A percentile compares a stretch with the other conserved stretches of the same genome.
These are phyloP conservation scores for Ptilodon capucinus DNA, from an alignment of 2,888 invertebrate species.

Conservation along the genomic window DNA sequence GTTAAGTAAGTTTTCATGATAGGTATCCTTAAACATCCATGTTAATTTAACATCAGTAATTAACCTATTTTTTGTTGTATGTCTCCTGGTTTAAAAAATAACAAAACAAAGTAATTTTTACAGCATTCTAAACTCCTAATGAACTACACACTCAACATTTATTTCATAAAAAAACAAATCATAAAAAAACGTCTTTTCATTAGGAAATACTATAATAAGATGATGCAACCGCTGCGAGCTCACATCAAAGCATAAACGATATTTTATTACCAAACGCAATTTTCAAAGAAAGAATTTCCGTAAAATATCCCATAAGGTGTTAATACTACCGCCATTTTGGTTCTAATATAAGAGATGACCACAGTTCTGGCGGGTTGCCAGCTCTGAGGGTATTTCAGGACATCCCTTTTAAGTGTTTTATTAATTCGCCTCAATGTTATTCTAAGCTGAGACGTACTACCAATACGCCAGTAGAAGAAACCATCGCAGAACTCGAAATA, in stretches of 20 bases:
- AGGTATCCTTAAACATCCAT: no score
- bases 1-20: no score
- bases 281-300: constrained; percentile 7
- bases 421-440: constrained; percentile 74
- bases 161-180: background rate
- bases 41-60: no score
- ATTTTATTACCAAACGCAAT: constrained; percentile 10
- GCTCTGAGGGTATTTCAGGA: constrained; percentile 67
- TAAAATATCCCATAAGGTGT: constrained; percentile 30
- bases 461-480: constrained; percentile 27
- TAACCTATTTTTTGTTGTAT: background rate
- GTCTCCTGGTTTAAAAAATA: background rate
- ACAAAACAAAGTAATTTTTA: background rate
- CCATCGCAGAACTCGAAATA: constrained; percentile 13
- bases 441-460: constrained; percentile 45
- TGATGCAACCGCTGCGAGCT: background rate
- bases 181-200: background rate
- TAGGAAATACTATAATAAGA: background rate
- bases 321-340: constrained; percentile 36
- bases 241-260: constrained; percentile 3
- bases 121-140: background rate
- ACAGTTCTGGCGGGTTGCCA: constrained; percentile 62
- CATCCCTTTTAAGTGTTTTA: constrained; percentile 77
- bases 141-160: background rate
- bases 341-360: constrained; percentile 63